Conservation (phyloP, 2,113 vertebrate species). For the Tetraodon nigroviridis region DNA sequence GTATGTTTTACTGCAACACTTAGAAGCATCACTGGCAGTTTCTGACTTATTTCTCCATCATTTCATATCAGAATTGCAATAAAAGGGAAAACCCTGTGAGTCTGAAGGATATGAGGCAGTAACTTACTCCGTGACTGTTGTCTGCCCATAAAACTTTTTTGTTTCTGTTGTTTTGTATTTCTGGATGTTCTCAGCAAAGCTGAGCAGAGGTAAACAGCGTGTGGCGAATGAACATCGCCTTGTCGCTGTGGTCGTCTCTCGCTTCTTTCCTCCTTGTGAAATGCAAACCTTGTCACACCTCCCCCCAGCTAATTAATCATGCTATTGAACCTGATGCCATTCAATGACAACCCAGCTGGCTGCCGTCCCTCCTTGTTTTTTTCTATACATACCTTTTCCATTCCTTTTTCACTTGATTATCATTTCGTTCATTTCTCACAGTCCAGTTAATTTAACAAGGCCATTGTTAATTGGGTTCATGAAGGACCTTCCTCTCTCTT, state of each 20-base stretch:
- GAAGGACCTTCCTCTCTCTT: constrained; percentile 31
- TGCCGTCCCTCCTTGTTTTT: neutral
- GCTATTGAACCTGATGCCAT: constrained; percentile 48
- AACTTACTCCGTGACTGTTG: neutral
- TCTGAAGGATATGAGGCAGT: constrained; percentile 1
- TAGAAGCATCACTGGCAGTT: neutral
- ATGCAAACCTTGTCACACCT: constrained; percentile 48
- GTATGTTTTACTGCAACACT: neutral
- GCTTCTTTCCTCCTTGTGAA: constrained; percentile 19
- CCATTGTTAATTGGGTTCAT: constrained; percentile 29
- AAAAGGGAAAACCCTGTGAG: neutral
- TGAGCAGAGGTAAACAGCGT: constrained; percentile 28
- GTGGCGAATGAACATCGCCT: constrained; percentile 20
- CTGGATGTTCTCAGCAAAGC: neutral
- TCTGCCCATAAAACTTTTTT: neutral
- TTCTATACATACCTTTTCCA: too few relatives aligned
- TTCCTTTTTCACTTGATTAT: neutral
- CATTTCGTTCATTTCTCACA: constrained; percentile 4
- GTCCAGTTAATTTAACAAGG: constrained; percentile 1
- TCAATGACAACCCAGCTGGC: constrained; percentile 36
- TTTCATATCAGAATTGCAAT: neutral
- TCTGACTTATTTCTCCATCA: neutral
- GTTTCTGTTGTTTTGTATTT: neutral
- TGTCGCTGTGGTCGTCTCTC: constrained; percentile 7
- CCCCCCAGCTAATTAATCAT: constrained; percentile 62